Percentiles rank a stretch among this genome's conserved stretches.
Evolutionary conservation across 2,113 vertebrate genomes (phyloP).

Genomic region (Catharus minimus): DNA sequence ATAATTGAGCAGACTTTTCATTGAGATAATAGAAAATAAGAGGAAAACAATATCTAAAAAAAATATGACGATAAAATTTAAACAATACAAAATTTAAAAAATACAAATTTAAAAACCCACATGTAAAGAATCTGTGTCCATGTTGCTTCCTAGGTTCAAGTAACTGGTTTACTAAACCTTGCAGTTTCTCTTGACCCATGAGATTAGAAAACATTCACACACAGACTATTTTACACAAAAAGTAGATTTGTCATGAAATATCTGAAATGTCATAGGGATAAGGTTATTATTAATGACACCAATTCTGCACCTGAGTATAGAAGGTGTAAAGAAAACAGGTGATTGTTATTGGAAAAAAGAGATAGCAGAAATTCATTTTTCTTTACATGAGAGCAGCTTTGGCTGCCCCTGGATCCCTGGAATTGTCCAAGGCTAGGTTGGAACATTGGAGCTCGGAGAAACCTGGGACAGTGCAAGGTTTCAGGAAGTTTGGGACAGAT

Average conservation of each 20-base stretch:
- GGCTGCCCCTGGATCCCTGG: not conserved
- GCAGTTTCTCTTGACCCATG: not conserved
- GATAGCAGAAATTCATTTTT: not conserved
- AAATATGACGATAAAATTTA: not conserved
- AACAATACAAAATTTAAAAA: no score
- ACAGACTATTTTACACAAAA: not conserved
- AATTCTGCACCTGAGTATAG: not conserved
- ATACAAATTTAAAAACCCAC: not conserved
- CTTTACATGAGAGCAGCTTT: not conserved
- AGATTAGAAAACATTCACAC: not conserved
- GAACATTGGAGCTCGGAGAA: no score
- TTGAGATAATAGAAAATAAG: not conserved
- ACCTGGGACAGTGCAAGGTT: fast-evolving
- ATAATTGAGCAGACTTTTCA: not conserved
- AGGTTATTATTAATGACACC: not conserved
- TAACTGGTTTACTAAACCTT: not conserved
- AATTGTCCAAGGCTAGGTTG: no score
- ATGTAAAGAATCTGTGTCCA: fast-evolving
- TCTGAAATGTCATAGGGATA: fast-evolving
- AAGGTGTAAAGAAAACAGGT: not conserved
- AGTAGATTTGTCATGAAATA: not conserved
- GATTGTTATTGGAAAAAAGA: not conserved
- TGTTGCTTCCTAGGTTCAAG: not conserved
- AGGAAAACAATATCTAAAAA: not conserved
- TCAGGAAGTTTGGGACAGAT: not conserved